Percentiles rank a stretch among this genome's conserved stretches.
Conservation (phyloP, 92 coral and sea anemone genomes). For the Palythoa caribaeorum region DNA sequence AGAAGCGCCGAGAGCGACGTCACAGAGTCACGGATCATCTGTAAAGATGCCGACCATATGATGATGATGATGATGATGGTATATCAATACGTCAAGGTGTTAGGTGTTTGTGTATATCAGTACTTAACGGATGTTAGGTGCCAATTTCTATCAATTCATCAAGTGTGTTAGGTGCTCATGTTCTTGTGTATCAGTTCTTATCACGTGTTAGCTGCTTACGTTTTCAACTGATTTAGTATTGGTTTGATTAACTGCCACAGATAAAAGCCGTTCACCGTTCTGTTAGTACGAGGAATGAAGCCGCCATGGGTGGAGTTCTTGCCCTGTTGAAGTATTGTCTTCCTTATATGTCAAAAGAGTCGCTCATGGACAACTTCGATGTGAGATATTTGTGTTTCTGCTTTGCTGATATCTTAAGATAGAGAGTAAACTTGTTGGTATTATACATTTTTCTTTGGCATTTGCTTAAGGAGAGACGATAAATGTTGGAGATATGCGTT, state of each 20-base stretch:
- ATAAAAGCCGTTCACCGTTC: conserved; percentile 75
- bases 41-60: too few relatives aligned
- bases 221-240: neutral
- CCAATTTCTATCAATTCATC: too few relatives aligned
- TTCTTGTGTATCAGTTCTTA: too few relatives aligned
- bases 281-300: conserved; percentile 86
- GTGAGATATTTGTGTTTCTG: conserved; percentile 26
- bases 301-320: conserved; percentile 84
- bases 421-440: neutral
- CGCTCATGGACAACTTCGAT: conserved; percentile 81
- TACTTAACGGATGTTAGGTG: too few relatives aligned
- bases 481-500: neutral
- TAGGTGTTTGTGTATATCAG: too few relatives aligned
- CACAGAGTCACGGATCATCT: too few relatives aligned
- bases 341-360: conserved; percentile 85
- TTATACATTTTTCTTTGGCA: too few relatives aligned
- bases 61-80: too few relatives aligned
- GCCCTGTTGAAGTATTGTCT: conserved; percentile 91
- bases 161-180: too few relatives aligned
- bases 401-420: neutral
- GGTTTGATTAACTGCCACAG: conserved; percentile 37
- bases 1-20: too few relatives aligned
- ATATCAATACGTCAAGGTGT: too few relatives aligned
- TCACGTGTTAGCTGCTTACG: too few relatives aligned
- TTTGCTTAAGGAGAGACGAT: neutral